phyloP scores from a whole-genome alignment of 2,113 vertebrate species.

The Gorsachius goisagi region DNA sequence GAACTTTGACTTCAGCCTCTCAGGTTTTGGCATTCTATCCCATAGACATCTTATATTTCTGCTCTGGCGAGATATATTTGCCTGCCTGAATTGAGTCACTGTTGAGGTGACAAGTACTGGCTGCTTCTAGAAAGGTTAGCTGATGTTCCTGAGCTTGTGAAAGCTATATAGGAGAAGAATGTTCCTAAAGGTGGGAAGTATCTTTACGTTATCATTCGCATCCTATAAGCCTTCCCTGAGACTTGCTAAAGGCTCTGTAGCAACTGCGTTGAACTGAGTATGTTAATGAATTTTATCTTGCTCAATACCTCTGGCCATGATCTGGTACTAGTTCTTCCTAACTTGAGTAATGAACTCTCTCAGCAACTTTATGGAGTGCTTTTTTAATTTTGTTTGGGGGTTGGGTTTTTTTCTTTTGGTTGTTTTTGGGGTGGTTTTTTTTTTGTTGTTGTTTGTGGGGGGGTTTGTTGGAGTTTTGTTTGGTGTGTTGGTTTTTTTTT shows the following conservation, averaged over 20 bases:
- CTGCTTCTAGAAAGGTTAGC: neutral
- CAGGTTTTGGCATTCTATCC: neutral
- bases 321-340: neutral
- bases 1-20: neutral
- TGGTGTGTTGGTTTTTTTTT: neutral
- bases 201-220: neutral
- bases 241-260: neutral
- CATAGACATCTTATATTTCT: neutral
- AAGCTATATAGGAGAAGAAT: neutral
- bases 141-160: neutral
- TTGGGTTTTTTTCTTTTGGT: too few species aligned
- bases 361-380: neutral
- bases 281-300: neutral
- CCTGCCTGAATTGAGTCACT: neutral
- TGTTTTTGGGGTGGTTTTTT: too few species aligned
- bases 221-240: neutral
- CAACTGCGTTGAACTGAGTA: neutral
- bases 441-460: too few species aligned
- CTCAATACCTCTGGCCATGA: neutral
- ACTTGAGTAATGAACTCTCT: neutral
- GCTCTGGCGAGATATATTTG: neutral
- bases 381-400: too few species aligned
- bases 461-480: too few species aligned
- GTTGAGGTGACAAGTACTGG: neutral
- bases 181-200: neutral